Conservation (phyloP, 2,797 vertebrate species). For the Arctocebus calabarensis region DNA sequence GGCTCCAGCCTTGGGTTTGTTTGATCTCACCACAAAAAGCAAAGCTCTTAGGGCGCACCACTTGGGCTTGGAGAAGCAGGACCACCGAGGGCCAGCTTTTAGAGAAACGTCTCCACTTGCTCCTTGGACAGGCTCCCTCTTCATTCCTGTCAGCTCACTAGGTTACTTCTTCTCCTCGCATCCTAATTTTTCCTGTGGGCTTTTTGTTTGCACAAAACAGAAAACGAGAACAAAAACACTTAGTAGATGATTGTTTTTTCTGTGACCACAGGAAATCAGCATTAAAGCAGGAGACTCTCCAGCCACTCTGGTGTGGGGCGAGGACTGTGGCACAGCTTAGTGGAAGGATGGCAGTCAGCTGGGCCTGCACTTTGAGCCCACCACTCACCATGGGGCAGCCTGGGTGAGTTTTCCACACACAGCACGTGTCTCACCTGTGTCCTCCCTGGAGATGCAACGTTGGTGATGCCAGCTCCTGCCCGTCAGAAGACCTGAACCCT, state of each 20-base stretch:
- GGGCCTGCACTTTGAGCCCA: neutral
- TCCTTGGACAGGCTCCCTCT: neutral
- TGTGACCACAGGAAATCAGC: neutral
- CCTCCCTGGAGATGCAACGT: neutral
- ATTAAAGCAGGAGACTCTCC: neutral
- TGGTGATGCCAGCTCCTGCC: neutral
- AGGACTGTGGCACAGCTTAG: accelerated
- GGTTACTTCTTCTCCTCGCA: neutral
- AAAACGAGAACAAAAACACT: neutral
- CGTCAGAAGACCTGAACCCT: no score
- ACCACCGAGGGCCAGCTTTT: accelerated
- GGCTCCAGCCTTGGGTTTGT: neutral
- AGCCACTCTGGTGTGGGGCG: neutral
- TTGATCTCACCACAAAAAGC: neutral
- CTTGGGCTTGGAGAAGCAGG: neutral
- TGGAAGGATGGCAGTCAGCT: no score
- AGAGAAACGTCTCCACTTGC: accelerated
- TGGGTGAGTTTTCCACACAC: neutral
- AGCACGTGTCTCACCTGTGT: accelerated
- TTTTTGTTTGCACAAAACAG: neutral
- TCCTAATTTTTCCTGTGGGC: neutral
- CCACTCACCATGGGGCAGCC: no score
- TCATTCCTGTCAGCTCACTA: neutral
- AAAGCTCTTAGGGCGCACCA: neutral
- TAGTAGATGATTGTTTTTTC: neutral